Evolutionary conservation across 1,140 invertebrate species (phyloP), one percentile per base, ranked within the genome.

Genomic region (Aradophagus sp.): DNA sequence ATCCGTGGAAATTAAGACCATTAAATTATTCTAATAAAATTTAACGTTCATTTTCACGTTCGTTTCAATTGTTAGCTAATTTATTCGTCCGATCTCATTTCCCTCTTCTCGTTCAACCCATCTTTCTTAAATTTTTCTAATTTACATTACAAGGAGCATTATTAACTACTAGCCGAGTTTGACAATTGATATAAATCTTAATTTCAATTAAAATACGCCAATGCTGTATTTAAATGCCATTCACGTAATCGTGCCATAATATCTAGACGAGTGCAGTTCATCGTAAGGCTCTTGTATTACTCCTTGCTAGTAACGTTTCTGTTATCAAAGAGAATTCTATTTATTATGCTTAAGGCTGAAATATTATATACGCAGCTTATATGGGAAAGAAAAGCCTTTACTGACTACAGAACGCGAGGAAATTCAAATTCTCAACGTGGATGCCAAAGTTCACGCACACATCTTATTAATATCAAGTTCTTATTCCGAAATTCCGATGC

Each of bases 1-100:
- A 45, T 27, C 35, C 26, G 12, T 41, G 34, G 5, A 34, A 48
- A 56, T 65, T 41, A 55, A 39, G 39, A 41, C 12, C 42, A 41
- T 41, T 41, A 55, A 48, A 65, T 55, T 65, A 56, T 38, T 48
- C 42, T 31, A 55, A 55, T 56, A 48, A 35, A 47, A 48, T 47
- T 47, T 32, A 55, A 65, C 42, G 12, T 38, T 35, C 19, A 62
- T 41, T 36, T 23, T 59, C 55, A 48, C 44, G 13, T 26, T 29
- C 13, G 10, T 14, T 39, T 26, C 38, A 35, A 47, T 36, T 32
- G 10, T 7, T 7, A 63, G 12, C 41, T 17, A 50, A 41, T 61
- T 50, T 32, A 50, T 50, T 50, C 19, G 23, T 13, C 13, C 16
- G 26, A 52, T 36, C 26, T 41, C 7, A 2, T 29, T 62, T 36